Conservation (phyloP, 2,888 invertebrate genomes). For the Cerastis rubricosa region DNA sequence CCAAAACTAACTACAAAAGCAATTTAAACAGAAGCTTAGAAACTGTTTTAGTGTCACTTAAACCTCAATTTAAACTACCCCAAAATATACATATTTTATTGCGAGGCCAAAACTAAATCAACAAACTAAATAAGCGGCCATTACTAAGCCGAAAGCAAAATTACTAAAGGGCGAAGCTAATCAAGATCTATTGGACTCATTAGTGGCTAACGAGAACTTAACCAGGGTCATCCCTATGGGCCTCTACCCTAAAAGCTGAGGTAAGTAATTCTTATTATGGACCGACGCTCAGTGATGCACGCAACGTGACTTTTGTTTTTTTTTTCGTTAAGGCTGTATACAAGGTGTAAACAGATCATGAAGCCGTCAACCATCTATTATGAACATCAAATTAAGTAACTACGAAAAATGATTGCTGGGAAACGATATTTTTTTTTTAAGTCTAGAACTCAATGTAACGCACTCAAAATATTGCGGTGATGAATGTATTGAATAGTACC, state of each 20-base stretch:
- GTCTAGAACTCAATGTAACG: no score
- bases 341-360: no score
- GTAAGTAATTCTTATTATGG: slow-evolving; percentile 66
- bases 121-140: slow-evolving; percentile 57
- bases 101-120: slow-evolving; percentile 41
- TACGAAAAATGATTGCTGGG: no score
- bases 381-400: no score
- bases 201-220: slow-evolving; percentile 71
- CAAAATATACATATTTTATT: slow-evolving; percentile 53
- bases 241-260: slow-evolving; percentile 65
- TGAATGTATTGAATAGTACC: no score
- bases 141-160: slow-evolving; percentile 63
- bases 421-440: no score
- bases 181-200: slow-evolving; percentile 71
- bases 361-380: no score
- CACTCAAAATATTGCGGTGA: no score
- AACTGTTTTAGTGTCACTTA: slow-evolving; percentile 34
- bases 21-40: slow-evolving; percentile 26
- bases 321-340: background rate
- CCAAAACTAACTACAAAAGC: slow-evolving; percentile 13
- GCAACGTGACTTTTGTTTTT: slow-evolving; percentile 36
- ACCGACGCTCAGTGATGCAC: slow-evolving; percentile 39
- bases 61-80: slow-evolving; percentile 34
- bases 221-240: slow-evolving; percentile 69
- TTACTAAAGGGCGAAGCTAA: slow-evolving; percentile 65